Evolutionary conservation across 2,888 invertebrate species (phyloP).

Genomic region (Sisyra terminalis): DNA sequence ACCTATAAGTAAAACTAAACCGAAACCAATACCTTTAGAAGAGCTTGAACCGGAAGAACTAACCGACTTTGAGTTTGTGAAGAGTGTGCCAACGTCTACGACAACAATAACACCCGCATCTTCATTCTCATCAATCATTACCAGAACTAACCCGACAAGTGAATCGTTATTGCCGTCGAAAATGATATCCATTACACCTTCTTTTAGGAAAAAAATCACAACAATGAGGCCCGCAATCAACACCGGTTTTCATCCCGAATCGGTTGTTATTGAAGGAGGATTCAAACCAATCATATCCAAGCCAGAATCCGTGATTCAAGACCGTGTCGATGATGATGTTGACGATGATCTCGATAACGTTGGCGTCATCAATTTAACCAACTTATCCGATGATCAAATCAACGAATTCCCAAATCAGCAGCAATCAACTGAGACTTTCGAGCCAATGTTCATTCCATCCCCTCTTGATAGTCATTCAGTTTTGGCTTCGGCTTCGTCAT

Average conservation of each 20-base stretch:
- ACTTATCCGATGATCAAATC: constrained; percentile 30
- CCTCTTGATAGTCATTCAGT: constrained; percentile 40
- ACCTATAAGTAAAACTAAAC: neutral
- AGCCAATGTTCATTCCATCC: constrained; percentile 69
- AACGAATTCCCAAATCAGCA: constrained; percentile 31
- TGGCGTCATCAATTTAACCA: constrained; percentile 21
- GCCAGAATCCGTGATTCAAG: constrained; percentile 32
- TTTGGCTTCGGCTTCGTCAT: too few relatives aligned
- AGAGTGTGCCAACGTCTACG: constrained; percentile 15
- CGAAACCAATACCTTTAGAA: constrained; percentile 14
- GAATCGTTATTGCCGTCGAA: constrained; percentile 7
- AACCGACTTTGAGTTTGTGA: too few relatives aligned
- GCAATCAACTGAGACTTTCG: constrained; percentile 45
- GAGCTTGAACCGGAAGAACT: constrained; percentile 14
- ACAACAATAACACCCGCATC: constrained; percentile 18
- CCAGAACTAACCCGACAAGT: neutral
- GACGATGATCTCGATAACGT: constrained; percentile 29
- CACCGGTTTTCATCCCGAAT: constrained; percentile 64
- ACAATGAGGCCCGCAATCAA: constrained; percentile 43
- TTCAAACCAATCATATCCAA: constrained; percentile 62
- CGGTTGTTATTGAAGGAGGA: constrained; percentile 68
- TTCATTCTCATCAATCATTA: constrained; percentile 13
- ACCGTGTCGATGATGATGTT: constrained; percentile 27
- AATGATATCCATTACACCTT: constrained; percentile 9
- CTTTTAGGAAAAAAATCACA: constrained; percentile 10